These are phyloP conservation scores for Centruroides sculpturatus DNA, from an alignment of 1,140 invertebrate genomes.

Conservation along the genomic window DNA sequence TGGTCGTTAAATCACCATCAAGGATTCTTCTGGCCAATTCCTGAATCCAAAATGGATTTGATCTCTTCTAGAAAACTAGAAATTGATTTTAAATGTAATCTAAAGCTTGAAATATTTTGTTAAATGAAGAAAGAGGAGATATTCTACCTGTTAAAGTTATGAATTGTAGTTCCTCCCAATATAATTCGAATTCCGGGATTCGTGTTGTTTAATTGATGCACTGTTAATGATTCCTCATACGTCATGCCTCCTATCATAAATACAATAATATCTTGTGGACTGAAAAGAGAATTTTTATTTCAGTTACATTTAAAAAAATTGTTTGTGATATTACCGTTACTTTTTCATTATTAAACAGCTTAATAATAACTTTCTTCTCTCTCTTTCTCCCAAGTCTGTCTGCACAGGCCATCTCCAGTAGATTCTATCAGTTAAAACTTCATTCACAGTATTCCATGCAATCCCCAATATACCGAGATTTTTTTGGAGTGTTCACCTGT, in stretches of 20 bases:
- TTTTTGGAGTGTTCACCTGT: too few relatives aligned
- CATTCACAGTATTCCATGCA: too few relatives aligned
- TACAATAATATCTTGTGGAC: slow-evolving; percentile 78
- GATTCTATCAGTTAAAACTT: too few relatives aligned
- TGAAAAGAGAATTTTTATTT: slow-evolving; percentile 25
- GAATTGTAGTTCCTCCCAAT: slow-evolving; percentile 77
- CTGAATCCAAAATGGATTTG: background rate
- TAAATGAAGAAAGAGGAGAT: background rate
- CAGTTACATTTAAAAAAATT: background rate
- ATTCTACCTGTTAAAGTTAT: slow-evolving; percentile 48
- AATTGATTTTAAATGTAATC: background rate
- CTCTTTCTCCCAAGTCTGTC: too few relatives aligned
- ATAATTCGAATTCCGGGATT: slow-evolving; percentile 61
- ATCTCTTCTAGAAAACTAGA: slow-evolving; percentile 24
- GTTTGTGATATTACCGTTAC: too few relatives aligned
- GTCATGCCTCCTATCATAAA: slow-evolving; percentile 95
- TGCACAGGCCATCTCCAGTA: too few relatives aligned
- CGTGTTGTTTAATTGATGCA: slow-evolving; percentile 67
- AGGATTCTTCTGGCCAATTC: too few relatives aligned
- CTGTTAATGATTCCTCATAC: slow-evolving; percentile 82
- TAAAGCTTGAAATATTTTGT: background rate
- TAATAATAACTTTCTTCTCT: too few relatives aligned
- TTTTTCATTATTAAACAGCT: too few relatives aligned
- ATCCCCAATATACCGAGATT: too few relatives aligned
- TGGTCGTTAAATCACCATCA: too few relatives aligned